Base-by-base conservation (phyloP, 1,140 invertebrate genomes). In the Zaprionus camerounensis region DNA sequence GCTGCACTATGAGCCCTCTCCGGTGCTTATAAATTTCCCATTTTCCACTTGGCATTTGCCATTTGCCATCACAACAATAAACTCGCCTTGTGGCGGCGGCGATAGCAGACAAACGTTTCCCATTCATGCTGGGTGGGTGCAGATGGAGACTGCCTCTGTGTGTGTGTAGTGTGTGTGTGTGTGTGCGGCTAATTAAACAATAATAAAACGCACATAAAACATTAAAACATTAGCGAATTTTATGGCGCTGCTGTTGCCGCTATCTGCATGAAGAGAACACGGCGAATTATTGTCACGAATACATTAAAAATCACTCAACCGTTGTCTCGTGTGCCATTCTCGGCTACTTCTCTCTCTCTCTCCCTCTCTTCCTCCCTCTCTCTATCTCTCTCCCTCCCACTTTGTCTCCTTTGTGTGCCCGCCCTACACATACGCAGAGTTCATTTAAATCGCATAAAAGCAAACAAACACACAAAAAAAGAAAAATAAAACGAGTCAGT, bases 231-330 rank as follows among this genome's bases (percentile, higher is more conserved):
- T 46, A 46, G n/a, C 41, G 41, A 46, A 87, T 82, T 85, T 85
- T 85, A 86, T 81, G 76, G 56, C 74, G 5, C 53, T n/a, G 41
- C 17, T 17, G n/a, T 51, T 13, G n/a, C 53, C 53, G 41, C 57
- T 86, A 82, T 76, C 79, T 76, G 76, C 66, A 78, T 31, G 38
- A 20, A 31, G 20, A 38, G 26, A 38, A 66, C 34, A 41, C 24
- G 41, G 28, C 49, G 87, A 84, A 80, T 79, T 79, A 90, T 88
- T 88, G 84, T 87, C 85, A 88, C 84, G 84, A 73, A 76, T 84
- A 88, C 84, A 88, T 88, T 88, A 85, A 88, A 88, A 88, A 80
- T 88, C 84, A 88, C 84, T 88, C 84, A 88, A 88, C 53, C 84
- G 81, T 81, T 81, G 75, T 82, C 82, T 87, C 78, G 78, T 87